phyloP scores from a whole-genome alignment of 2,113 vertebrate genomes.

The Campylomormyrus tamandua region DNA sequence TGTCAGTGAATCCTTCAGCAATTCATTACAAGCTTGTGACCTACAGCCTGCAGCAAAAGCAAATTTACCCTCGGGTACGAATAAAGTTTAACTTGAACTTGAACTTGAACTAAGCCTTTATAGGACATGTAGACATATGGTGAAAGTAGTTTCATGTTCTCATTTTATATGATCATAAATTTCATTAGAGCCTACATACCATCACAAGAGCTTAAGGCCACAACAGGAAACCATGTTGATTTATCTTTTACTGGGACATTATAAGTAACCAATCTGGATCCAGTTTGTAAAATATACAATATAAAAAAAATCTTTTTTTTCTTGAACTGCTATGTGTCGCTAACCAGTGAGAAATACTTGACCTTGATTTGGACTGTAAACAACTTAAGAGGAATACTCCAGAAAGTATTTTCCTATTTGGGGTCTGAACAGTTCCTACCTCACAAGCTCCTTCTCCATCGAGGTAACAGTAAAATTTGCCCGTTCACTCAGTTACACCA shows the following conservation, averaged over 20 bases:
- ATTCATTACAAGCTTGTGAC: neutral
- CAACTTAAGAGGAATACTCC: neutral
- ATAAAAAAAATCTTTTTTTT: neutral
- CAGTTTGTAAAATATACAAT: neutral
- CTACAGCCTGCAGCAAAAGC: neutral
- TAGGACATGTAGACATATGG: neutral
- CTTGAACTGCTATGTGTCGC: neutral
- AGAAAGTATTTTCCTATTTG: neutral
- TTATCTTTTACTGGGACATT: neutral
- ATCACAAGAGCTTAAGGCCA: neutral
- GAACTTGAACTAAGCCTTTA: neutral
- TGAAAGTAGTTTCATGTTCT: neutral
- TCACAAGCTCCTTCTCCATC: neutral
- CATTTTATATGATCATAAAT: slow-evolving; percentile 10
- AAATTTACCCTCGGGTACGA: too few species aligned
- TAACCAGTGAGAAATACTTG: neutral
- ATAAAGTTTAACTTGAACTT: too few species aligned
- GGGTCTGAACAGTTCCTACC: neutral
- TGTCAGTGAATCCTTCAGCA: neutral
- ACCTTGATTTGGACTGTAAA: neutral
- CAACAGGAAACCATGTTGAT: neutral
- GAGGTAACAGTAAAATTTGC: neutral
- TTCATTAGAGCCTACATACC: neutral
- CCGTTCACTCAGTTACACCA: neutral
- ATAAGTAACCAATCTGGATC: neutral